phyloP scores from a whole-genome alignment of 2,797 vertebrate species.

The Etheostoma nigrum region DNA sequence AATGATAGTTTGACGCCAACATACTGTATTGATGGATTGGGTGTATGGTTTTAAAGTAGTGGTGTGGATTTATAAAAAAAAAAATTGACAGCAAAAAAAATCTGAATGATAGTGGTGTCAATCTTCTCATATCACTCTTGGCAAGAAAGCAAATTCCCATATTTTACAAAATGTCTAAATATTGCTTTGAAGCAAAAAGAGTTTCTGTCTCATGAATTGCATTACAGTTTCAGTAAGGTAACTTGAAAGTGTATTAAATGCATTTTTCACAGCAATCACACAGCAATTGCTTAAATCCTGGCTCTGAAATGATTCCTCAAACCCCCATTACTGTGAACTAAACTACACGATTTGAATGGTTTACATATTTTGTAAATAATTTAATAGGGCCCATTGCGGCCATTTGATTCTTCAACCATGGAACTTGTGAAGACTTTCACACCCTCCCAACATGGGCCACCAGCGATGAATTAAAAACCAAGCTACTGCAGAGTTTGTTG shows the following conservation, averaged over 20 bases:
- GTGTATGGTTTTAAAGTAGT: slow-evolving; percentile 20
- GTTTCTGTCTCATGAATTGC: neutral
- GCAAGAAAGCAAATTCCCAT: neutral
- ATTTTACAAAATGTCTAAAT: neutral
- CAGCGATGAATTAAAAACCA: slow-evolving; percentile 35
- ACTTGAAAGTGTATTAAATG: slow-evolving; percentile 4
- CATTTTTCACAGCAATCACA: slow-evolving; percentile 13
- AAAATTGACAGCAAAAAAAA: slow-evolving; percentile 25
- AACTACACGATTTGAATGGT: slow-evolving; percentile 22
- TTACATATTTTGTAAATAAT: slow-evolving; percentile 42
- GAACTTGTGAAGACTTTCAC: slow-evolving; percentile 7
- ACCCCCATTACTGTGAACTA: slow-evolving; percentile 20
- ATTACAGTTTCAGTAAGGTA: slow-evolving; percentile 3
- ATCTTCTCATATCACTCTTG: neutral
- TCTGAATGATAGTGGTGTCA: slow-evolving; percentile 20
- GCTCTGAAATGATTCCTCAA: slow-evolving; percentile 11
- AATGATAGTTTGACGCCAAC: slow-evolving; percentile 59
- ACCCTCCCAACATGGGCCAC: slow-evolving; percentile 21
- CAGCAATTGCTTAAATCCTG: neutral
- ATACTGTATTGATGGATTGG: slow-evolving; percentile 43
- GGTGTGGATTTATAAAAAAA: neutral
- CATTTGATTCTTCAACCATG: slow-evolving; percentile 20
- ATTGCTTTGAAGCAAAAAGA: neutral
- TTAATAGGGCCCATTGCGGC: slow-evolving; percentile 20
- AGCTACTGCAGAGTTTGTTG: slow-evolving; percentile 36